Evolutionary conservation across 2,797 vertebrate genomes (phyloP), one percentile per base, ranked within the genome.

Genomic region (Ciconia nigra): DNA sequence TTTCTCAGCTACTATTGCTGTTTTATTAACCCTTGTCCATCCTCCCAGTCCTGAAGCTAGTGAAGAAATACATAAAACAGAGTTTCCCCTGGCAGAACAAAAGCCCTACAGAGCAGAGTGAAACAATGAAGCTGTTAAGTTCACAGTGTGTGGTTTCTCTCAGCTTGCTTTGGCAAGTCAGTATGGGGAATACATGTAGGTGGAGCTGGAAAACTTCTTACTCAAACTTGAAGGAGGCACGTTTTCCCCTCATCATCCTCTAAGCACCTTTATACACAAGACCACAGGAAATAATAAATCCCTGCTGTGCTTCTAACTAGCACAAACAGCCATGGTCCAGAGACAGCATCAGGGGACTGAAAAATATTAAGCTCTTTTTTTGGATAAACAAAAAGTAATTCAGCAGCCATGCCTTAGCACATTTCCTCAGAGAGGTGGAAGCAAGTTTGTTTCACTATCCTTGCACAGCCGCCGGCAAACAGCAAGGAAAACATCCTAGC

Each of bases 111-210:
- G 83, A 96, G 89, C 25, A 82, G 58, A 62, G 42, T 13, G 14
- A 95, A 95, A 95, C 79, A 97, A 96, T 70, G 65, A 88, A 88
- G 69, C 91, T 81, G 83, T 86, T 81, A 96, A 88, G 15, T 81
- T 95, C 91, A n/a, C 52, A 67, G 69, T 47, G 37, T 72, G 84
- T 35, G 76, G 94, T 84, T 95, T 94, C 83, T 86, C 85, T 94
- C 76, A 84, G 96, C 87, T 95, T 96, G 54, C 87, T 90, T 91
- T 96, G 93, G 95, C 87, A 95, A 37, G 24, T 61, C 63, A 31
- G 12, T 12, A 39, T 5, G 37, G 54, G 82, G 62, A 93, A 88
- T 83, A 90, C n/a, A 41, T 5, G 12, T 74, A 74, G 92, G 67
- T 67, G 72, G 72, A 94, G 82, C 72, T 95, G 76, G 57, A 90